A percentile compares a stretch with the other conserved stretches of the same genome.
Conservation (phyloP, 1,140 invertebrate genomes). For the Lepidurus packardi region DNA sequence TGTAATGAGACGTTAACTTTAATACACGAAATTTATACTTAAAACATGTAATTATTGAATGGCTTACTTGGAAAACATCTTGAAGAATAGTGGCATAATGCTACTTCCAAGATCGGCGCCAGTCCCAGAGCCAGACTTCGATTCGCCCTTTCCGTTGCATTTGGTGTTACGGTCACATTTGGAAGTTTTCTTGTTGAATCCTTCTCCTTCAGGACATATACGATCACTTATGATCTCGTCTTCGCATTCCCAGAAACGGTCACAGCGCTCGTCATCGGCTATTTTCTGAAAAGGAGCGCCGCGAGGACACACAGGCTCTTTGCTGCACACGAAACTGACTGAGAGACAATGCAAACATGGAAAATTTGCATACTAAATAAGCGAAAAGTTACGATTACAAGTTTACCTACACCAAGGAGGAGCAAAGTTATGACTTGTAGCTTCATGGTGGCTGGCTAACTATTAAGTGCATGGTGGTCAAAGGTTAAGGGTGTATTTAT, state of each 20-base stretch:
- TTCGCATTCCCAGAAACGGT: slow-evolving; percentile 34
- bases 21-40: background rate
- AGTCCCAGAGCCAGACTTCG: background rate
- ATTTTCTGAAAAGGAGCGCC: slow-evolving; percentile 27
- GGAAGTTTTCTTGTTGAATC: slow-evolving; percentile 26
- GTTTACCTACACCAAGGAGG: background rate
- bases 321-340: slow-evolving; percentile 31
- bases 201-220: slow-evolving; percentile 27
- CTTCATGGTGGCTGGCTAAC: slow-evolving; percentile 10
- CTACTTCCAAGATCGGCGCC: background rate
- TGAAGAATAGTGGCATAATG: background rate
- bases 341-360: background rate
- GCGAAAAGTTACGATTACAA: background rate
- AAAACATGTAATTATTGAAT: background rate
- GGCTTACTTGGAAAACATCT: background rate
- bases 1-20: background rate
- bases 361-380: background rate
- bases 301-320: slow-evolving; percentile 33
- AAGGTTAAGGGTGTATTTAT: background rate
- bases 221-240: slow-evolving; percentile 32
- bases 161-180: slow-evolving; percentile 23
- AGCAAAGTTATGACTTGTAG: background rate
- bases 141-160: background rate
- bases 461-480: background rate
- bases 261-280: slow-evolving; percentile 33